Base-by-base conservation (phyloP, 2,797 vertebrate species). In the Diplodus sargus region DNA sequence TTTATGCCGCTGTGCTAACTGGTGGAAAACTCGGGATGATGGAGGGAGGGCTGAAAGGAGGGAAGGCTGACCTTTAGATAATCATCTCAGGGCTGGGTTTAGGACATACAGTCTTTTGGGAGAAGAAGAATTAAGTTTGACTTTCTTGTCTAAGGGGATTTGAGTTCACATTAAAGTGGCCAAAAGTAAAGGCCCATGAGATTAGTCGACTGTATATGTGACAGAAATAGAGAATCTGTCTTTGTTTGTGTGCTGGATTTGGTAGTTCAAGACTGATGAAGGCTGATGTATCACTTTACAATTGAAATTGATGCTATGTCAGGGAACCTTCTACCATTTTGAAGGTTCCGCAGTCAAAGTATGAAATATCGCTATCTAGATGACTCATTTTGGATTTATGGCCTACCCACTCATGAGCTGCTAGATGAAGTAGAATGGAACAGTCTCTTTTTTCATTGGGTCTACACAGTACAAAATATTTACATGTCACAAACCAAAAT, bases 51-150 rank as follows among this genome's bases (percentile, higher is more conserved):
- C 76, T 72, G 68, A 82, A 64, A 56, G 48, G 62, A 73, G 69
- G 68, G 67, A 83, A 78, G 49, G 39, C 62, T 90, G 89, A 92
- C 91, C 88, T 92, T 92, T 92, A 89, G 74, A 90, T 89, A 90
- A 91, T 90, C 86, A 90, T 86, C 74, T 89, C 74, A 68, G 49
- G 60, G 68, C 80, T 25, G 4, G 58, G 69, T 78, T 86, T 53
- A 77, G 81, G 70, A 82, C 15, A 4, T 43, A 58, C 17, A 42
- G 13, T 48, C 76, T 81, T 82, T 79, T 56, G 20, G 20, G 5
- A 25, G 20, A 52, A 79, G 77, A 70, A 76, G 34, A 84, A 88
- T 83, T 76, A 85, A 70, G 68, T 85, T 87, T 86, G 79, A 88
- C 79, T 91, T 85, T 87, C 59, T 75, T 83, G 51, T 86, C 70